phyloP scores from a whole-genome alignment of 1,140 invertebrate species.

The Drosophila littoralis region DNA sequence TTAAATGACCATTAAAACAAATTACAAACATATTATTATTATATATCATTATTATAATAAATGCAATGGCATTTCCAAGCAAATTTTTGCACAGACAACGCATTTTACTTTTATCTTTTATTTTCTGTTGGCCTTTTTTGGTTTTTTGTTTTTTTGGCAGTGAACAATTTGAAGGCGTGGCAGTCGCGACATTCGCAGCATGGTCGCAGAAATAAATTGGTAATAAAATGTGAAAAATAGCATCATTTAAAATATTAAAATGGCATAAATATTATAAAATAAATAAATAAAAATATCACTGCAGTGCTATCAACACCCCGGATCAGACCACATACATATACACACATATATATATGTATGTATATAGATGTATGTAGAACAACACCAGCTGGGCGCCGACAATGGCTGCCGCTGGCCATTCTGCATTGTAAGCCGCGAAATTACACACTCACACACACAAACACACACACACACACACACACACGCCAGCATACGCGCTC shows the following conservation, averaged over 20 bases:
- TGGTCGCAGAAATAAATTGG: conserved; percentile 68
- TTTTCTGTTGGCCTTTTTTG: not conserved
- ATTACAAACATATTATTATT: conserved; percentile 65
- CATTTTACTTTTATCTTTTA: conserved; percentile 2
- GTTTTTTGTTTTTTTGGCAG: not conserved
- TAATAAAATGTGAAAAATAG: conserved; percentile 82
- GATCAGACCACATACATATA: not conserved
- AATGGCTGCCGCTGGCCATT: conserved; percentile 33
- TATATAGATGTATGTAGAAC: not conserved
- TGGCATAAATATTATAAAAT: conserved; percentile 77
- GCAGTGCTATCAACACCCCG: conserved; percentile 50
- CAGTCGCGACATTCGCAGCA: conserved; percentile 36
- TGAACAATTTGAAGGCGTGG: conserved; percentile 27
- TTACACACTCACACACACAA: conserved; percentile 27
- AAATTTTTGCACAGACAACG: conserved; percentile 30
- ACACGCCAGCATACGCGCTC: conserved; percentile 5
- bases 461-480: conserved; percentile 24
- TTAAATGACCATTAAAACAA: conserved; percentile 68
- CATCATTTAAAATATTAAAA: conserved; percentile 77
- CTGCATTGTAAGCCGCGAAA: conserved; percentile 50
- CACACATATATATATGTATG: not conserved
- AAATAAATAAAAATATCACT: conserved; percentile 79
- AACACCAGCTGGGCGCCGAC: conserved; percentile 16
- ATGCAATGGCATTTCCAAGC: conserved; percentile 48
- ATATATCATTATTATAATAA: conserved; percentile 58